phyloP scores from a whole-genome alignment of 2,888 invertebrate species.

The Mystacides longicornis region DNA sequence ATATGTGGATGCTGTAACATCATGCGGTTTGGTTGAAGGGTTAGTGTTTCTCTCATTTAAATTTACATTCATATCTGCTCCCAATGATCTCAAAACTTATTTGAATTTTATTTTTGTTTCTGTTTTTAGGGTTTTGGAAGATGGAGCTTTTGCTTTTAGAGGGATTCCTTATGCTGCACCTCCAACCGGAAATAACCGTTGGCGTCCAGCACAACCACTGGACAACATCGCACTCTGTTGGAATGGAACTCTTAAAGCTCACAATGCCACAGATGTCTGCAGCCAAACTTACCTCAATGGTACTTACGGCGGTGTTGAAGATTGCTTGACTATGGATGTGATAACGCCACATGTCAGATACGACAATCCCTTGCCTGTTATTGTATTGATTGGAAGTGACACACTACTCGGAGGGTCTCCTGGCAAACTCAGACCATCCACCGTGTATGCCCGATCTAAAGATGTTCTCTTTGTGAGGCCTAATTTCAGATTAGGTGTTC shows the following conservation, averaged over 20 bases:
- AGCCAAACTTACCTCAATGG: slow-evolving; percentile 63
- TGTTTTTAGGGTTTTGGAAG: slow-evolving; percentile 57
- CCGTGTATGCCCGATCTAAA: slow-evolving; percentile 65
- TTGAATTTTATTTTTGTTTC: too few species aligned
- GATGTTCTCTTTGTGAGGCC: slow-evolving; percentile 82
- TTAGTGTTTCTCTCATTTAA: slow-evolving; percentile 30
- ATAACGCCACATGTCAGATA: slow-evolving; percentile 76
- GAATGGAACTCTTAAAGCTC: slow-evolving; percentile 65
- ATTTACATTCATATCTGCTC: too few species aligned
- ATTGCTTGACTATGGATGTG: slow-evolving; percentile 77
- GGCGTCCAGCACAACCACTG: slow-evolving; percentile 61
- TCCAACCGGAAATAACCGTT: slow-evolving; percentile 61
- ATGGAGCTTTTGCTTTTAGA: slow-evolving; percentile 71
- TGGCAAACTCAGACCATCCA: slow-evolving; percentile 63
- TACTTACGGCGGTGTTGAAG: slow-evolving; percentile 62
- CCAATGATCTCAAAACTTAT: too few species aligned
- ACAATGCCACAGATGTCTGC: slow-evolving; percentile 61
- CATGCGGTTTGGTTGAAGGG: slow-evolving; percentile 77
- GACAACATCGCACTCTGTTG: slow-evolving; percentile 66
- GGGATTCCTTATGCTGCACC: slow-evolving; percentile 77
- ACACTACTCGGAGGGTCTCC: slow-evolving; percentile 71
- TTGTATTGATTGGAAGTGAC: slow-evolving; percentile 75
- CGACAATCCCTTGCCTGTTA: slow-evolving; percentile 70
- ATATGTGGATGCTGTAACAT: slow-evolving; percentile 63
- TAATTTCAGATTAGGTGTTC: slow-evolving; percentile 71